Percentiles rank a stretch among this genome's conserved stretches.
Evolutionary conservation across 2,888 invertebrate genomes (phyloP).

Genomic region (Cryptus viduatorius): DNA sequence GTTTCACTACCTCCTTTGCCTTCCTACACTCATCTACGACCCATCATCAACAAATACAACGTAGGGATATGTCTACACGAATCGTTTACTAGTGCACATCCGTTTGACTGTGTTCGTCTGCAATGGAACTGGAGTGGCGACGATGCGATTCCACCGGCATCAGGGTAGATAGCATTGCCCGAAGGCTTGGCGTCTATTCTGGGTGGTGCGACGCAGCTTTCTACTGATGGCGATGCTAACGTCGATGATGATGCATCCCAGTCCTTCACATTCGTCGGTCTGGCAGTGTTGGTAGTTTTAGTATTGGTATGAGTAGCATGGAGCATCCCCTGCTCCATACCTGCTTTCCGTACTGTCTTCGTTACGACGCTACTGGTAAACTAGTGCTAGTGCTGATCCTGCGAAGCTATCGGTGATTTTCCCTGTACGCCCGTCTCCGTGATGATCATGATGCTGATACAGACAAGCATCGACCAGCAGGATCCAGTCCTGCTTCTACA

Average conservation of each 20-base stretch:
- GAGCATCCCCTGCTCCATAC: not conserved
- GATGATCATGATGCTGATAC: slow-evolving; percentile 30
- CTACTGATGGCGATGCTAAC: slow-evolving; percentile 41
- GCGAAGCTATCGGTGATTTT: slow-evolving; percentile 51
- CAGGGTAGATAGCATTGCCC: not conserved
- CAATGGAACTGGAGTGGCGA: slow-evolving; percentile 80
- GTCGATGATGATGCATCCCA: slow-evolving; percentile 45
- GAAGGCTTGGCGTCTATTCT: slow-evolving; percentile 39
- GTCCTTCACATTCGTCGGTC: slow-evolving; percentile 24
- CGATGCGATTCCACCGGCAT: slow-evolving; percentile 72
- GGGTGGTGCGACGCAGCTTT: slow-evolving; percentile 28
- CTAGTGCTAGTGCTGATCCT: slow-evolving; percentile 15
- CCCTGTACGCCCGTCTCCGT: slow-evolving; percentile 34
- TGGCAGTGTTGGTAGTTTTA: slow-evolving; percentile 4
- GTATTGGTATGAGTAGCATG: slow-evolving; percentile 4
- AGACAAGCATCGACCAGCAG: not conserved
- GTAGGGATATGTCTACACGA: not conserved
- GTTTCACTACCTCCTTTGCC: slow-evolving; percentile 17
- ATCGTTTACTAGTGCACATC: not conserved
- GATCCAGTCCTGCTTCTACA: not conserved
- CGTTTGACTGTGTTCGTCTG: slow-evolving; percentile 41
- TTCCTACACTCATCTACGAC: slow-evolving; percentile 3
- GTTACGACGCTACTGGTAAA: slow-evolving; percentile 20
- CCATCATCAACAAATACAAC: slow-evolving; percentile 17
- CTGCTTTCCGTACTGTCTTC: slow-evolving; percentile 19